Conservation (phyloP, 2,888 invertebrate species). For the Pristionchus fissidentatus region DNA sequence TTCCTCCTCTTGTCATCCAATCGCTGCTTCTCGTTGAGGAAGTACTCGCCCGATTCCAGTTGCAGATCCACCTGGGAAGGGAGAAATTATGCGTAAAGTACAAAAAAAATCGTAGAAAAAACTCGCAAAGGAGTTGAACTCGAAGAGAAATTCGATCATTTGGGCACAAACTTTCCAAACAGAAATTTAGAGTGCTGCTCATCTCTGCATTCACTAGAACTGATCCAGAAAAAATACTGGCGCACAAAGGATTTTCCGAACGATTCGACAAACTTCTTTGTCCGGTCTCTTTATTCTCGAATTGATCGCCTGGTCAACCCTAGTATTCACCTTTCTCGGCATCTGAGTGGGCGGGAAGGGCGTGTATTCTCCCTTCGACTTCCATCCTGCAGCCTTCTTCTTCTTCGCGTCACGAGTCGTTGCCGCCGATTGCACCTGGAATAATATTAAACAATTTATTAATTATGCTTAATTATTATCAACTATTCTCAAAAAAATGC, state of each 20-base stretch:
- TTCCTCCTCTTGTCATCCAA: constrained; percentile 62
- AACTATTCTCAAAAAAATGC: not conserved
- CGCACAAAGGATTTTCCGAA: not conserved
- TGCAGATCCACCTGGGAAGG: constrained; percentile 84
- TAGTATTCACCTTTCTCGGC: constrained; percentile 85
- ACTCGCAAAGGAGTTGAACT: no score
- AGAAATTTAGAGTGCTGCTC: not conserved
- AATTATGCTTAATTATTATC: not conserved
- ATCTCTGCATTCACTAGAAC: not conserved
- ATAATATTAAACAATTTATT: not conserved
- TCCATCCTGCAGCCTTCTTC: constrained; percentile 81
- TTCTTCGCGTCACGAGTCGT: constrained; percentile 72
- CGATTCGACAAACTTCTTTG: no score
- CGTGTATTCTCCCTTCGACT: constrained; percentile 92
- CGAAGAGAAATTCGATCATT: no score
- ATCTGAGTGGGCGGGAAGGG: constrained; percentile 95
- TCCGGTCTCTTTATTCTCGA: no score
- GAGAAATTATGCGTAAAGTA: no score
- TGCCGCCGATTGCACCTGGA: constrained; percentile 69
- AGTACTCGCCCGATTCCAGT: constrained; percentile 95
- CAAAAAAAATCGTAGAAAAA: no score
- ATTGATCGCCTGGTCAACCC: no score
- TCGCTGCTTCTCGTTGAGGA: constrained; percentile 84
- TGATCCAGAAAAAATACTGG: not conserved
- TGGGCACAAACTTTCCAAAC: no score